These are phyloP conservation scores for Bombus difficillimus DNA, from an alignment of 1,140 invertebrate species.

Conservation along the genomic window DNA sequence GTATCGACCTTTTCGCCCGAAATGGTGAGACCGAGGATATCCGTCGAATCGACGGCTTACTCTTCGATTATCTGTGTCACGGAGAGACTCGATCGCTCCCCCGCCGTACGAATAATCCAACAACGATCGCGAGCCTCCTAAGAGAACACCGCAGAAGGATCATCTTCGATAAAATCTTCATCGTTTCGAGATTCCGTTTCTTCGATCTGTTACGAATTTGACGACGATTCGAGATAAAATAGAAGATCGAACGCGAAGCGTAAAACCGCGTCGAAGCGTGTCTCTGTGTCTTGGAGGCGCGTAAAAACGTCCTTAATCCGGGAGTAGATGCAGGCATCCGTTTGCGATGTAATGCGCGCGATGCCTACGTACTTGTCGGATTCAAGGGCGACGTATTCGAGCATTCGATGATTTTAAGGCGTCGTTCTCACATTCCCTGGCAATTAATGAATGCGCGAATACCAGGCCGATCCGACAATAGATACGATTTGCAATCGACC, in stretches of 20 bases:
- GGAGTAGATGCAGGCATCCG: constrained; percentile 17
- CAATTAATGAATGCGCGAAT: constrained; percentile 50
- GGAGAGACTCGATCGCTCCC: constrained; percentile 8
- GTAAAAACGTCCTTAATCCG: constrained; percentile 37
- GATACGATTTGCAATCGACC: background rate
- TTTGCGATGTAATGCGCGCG: constrained; percentile 29
- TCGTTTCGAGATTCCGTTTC: background rate
- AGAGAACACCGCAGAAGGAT: background rate
- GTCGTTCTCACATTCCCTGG: constrained; percentile 39
- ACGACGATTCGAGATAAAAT: no score
- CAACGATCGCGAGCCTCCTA: background rate
- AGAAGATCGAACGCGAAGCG: background rate
- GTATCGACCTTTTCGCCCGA: constrained; percentile 77
- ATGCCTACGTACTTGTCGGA: constrained; percentile 52
- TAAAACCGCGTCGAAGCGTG: background rate
- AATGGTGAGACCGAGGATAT: constrained; percentile 73
- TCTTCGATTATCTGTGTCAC: constrained; percentile 57
- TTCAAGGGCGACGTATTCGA: constrained; percentile 54
- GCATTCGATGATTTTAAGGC: constrained; percentile 39
- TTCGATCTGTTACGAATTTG: background rate
- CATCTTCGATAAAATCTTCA: background rate
- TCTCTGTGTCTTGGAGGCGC: background rate
- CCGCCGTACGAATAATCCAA: background rate
- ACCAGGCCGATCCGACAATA: constrained; percentile 8
- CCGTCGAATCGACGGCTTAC: constrained; percentile 63